Base-by-base conservation (phyloP, 2,888 invertebrate genomes). In the Nomada ruficornis region DNA sequence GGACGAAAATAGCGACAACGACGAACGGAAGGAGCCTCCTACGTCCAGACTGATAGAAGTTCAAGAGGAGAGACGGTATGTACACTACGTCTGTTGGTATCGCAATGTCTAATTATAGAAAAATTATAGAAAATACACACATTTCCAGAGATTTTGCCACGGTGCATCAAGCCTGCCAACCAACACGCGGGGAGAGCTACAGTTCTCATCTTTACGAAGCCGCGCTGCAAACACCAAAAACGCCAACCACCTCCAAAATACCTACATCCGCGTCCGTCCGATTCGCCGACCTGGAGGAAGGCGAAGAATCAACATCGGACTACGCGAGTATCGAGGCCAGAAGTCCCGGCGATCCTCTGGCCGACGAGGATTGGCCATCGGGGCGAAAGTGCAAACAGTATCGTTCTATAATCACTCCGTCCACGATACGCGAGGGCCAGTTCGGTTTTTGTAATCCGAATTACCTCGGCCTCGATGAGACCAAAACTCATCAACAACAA, bases 381-480 rank as follows among this genome's bases (percentile, higher is more conserved):
- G 79, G 83, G 5, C 88, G 89, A 42, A 89, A 88, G 57, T 77
- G 86, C 44, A 90, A 91, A 57, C 87, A 90, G 62, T 85, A 89
- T 55, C 88, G 90, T 2, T 80, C 86, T 0, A 85, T 87, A 20
- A 80, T 88, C 2, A 90, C 92, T 0, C 74, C 90, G 63, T 86
- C 92, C 88, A 89, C 90, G 77, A 89, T 92, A 84, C 91, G 93
- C 29, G 95, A 94, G 64, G 95, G 95, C 1, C 95, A 95, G 10
- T 95, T 96, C 76, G 96, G 97, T 1, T 97, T 97, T 93, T 96
- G 96, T 90, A 97, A 97, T 93, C 97, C 97, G 5, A 97, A 97
- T 92, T 97, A 97, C 91, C 93, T 96, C 86, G 96, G 96, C 0
- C 95, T 96, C 9, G 96, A 96, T 86, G 95, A 96, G 60, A 94